Base-by-base conservation (phyloP, 2,888 invertebrate genomes). In the Agrochola litura region DNA sequence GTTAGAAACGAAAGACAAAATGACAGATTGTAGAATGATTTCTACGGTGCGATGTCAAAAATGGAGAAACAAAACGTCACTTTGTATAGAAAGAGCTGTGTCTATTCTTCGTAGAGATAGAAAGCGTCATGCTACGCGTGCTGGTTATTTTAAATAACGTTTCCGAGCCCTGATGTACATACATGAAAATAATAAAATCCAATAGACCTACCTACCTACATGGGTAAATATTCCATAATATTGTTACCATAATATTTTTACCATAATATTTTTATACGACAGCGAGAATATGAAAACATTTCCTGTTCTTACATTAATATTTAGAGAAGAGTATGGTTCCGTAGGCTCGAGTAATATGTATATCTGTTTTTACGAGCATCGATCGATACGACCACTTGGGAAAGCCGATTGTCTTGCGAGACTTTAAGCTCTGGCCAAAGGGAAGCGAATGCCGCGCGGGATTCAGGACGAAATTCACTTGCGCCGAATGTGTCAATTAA, bases 201-300 rank as follows among this genome's bases (percentile, higher is more conserved):
- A 46, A 16, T n/a, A 61, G 9, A 70, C 16, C 25, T 65, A 25
- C 69, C 16, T 14, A n/a, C 52, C 67, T 30, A 46, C 16, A 8
- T 19, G 16, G 8, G 10, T 43, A 52, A 74, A 74, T 52, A 54
- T 43, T 52, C 30, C 25, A 6, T 52, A 75, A 52, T 43, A 75
- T 37, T 37, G 19, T 46, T 30, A 43, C 43, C n/a, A 52, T 52
- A 37, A 37, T 37, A 73, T 75, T 52, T 52, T 73, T n/a, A 76
- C n/a, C n/a, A n/a, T n/a, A n/a, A 37, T 37, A 73, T 75, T 52
- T 52, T 73, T n/a, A 76, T 63, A 76, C 19, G 30, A 54, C 14
- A n/a, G 2, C 41, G 30, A 14, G 61, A 10, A 54, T 76, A 76
- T 19, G 19, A 46, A 76, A 76, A 46, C 19, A n/a, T 63, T 43